Conservation (phyloP, 2,113 vertebrate genomes). For the Pampusana beccarii region DNA sequence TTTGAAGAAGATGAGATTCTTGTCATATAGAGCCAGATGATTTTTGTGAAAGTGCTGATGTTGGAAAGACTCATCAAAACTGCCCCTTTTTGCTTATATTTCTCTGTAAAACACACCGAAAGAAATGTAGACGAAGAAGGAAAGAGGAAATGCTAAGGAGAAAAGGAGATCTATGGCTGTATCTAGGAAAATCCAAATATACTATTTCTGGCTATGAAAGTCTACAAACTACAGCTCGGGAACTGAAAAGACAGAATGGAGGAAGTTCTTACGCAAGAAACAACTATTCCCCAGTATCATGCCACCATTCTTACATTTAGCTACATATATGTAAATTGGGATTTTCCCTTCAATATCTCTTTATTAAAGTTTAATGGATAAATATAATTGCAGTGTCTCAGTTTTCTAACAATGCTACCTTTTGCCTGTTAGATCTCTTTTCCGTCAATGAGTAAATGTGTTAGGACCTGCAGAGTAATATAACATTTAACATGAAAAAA, state of each 20-base stretch:
- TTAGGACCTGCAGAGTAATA: neutral
- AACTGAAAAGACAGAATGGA: neutral
- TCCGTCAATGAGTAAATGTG: neutral
- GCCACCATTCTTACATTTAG: neutral
- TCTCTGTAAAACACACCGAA: neutral
- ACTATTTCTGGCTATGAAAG: neutral
- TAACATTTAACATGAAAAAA: neutral
- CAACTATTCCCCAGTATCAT: fast-evolving
- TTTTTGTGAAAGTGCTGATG: neutral
- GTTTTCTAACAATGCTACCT: neutral
- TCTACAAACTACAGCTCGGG: neutral
- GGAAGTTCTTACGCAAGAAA: neutral
- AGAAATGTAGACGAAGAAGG: neutral
- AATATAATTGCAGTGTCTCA: neutral
- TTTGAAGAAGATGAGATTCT: neutral
- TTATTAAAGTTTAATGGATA: neutral
- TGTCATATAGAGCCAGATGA: neutral
- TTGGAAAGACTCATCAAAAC: neutral
- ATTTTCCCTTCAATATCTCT: neutral
- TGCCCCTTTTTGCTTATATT: neutral
- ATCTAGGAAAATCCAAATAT: neutral
- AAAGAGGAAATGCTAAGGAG: neutral
- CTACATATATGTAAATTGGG: neutral
- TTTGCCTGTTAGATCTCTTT: neutral
- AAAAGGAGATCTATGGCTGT: neutral